Evolutionary conservation across 2,797 vertebrate genomes (phyloP).

Genomic region (Hybognathus amarus): DNA sequence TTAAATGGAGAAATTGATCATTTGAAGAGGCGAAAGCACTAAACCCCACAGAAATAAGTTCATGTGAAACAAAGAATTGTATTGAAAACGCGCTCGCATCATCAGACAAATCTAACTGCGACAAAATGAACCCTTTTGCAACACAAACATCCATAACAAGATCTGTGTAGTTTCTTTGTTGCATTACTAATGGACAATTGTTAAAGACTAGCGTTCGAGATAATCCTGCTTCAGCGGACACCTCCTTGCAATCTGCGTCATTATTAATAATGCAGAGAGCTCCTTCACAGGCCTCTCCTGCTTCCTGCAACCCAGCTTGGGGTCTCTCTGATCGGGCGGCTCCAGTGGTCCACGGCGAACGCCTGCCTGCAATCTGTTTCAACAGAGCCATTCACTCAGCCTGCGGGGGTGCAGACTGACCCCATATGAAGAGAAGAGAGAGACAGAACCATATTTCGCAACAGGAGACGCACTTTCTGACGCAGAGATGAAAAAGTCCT

Average conservation of each 20-base stretch:
- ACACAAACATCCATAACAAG: not conserved
- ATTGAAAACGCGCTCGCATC: not conserved
- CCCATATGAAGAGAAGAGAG: not conserved
- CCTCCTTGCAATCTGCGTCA: slow-evolving; percentile 67
- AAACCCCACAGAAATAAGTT: not conserved
- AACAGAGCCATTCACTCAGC: slow-evolving; percentile 81
- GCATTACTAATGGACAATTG: slow-evolving; percentile 57
- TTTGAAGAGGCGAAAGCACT: not conserved
- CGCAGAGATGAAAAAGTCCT: slow-evolving; percentile 14
- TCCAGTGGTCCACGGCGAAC: slow-evolving; percentile 71
- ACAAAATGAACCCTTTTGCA: not conserved
- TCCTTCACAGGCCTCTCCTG: slow-evolving; percentile 59
- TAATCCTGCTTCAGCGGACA: slow-evolving; percentile 56
- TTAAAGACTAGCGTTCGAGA: slow-evolving; percentile 61
- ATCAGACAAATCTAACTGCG: not conserved
- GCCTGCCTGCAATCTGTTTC: slow-evolving; percentile 83
- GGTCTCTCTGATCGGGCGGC: slow-evolving; percentile 70
- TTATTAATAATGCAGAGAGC: slow-evolving; percentile 78
- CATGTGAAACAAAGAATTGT: not conserved
- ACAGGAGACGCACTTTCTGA: not conserved
- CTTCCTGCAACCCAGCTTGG: slow-evolving; percentile 72
- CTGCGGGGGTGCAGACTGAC: slow-evolving; percentile 60
- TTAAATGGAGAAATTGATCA: not conserved
- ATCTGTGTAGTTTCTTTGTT: slow-evolving; percentile 41
- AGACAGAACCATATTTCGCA: not conserved